phyloP scores from a whole-genome alignment of 2,113 vertebrate species.

The Strigops habroptila region DNA sequence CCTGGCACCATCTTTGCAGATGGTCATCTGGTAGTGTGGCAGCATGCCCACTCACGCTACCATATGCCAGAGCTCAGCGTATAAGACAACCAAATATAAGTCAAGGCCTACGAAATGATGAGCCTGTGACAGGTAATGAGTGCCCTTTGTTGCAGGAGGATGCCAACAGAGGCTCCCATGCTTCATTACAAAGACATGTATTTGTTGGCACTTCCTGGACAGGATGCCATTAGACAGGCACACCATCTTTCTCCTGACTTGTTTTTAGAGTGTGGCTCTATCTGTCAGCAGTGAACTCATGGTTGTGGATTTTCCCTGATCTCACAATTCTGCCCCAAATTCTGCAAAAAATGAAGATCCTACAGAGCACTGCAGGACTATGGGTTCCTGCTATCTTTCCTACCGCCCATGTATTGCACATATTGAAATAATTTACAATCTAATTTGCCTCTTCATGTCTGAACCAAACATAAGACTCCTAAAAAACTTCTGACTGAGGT shows the following conservation, averaged over 20 bases:
- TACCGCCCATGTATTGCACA: neutral
- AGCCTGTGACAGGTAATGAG: neutral
- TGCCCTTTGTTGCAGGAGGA: neutral
- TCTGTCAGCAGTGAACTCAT: neutral
- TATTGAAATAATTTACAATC: neutral
- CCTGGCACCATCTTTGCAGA: neutral
- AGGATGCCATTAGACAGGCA: neutral
- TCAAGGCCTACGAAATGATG: neutral
- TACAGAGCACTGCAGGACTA: neutral
- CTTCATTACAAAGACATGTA: neutral
- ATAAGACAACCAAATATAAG: neutral
- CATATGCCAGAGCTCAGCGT: neutral
- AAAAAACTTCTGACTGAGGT: neutral
- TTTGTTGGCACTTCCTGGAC: neutral
- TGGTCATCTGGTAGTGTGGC: neutral
- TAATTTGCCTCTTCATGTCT: neutral
- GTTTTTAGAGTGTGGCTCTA: neutral
- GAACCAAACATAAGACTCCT: neutral
- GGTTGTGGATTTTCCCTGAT: neutral
- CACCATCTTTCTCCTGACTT: neutral
- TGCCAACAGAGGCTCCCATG: neutral
- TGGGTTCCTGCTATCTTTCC: neutral
- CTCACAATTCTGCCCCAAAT: neutral
- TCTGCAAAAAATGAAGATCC: neutral
- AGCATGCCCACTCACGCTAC: neutral